These are phyloP conservation scores for Pachyuromys duprasi DNA, from an alignment of 2,797 vertebrate species.

Conservation along the genomic window DNA sequence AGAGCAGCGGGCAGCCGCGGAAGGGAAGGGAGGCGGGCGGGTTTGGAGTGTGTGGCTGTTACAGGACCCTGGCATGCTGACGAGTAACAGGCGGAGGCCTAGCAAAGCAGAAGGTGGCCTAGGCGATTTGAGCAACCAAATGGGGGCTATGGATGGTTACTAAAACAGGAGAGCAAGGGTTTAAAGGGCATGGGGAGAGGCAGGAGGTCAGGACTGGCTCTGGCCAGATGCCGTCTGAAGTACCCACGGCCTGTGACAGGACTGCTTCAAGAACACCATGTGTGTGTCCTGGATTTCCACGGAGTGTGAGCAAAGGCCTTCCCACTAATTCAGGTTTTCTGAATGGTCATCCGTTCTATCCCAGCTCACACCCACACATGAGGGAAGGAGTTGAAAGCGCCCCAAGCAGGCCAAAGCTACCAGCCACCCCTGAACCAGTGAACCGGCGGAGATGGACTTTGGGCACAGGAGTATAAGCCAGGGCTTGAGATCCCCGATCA, in stretches of 20 bases:
- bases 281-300: rapidly evolving
- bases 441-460: not conserved
- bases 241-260: rapidly evolving
- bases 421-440: not conserved
- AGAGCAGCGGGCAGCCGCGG: too few species aligned
- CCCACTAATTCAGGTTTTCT: not conserved
- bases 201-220: too few species aligned
- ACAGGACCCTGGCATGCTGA: too few species aligned
- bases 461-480: not conserved
- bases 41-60: too few species aligned
- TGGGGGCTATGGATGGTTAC: too few species aligned
- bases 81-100: too few species aligned
- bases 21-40: too few species aligned
- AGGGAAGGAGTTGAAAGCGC: not conserved
- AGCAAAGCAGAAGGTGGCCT: too few species aligned
- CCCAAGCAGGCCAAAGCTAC: not conserved
- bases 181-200: too few species aligned
- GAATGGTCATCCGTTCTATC: not conserved
- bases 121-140: too few species aligned
- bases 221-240: too few species aligned
- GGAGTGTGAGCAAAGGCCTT: rapidly evolving
- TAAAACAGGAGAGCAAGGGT: too few species aligned
- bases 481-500: rapidly evolving
- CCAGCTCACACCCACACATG: not conserved
- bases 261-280: not conserved